Conservation (phyloP, 2,888 invertebrate species). For the Limnephilus marmoratus region DNA sequence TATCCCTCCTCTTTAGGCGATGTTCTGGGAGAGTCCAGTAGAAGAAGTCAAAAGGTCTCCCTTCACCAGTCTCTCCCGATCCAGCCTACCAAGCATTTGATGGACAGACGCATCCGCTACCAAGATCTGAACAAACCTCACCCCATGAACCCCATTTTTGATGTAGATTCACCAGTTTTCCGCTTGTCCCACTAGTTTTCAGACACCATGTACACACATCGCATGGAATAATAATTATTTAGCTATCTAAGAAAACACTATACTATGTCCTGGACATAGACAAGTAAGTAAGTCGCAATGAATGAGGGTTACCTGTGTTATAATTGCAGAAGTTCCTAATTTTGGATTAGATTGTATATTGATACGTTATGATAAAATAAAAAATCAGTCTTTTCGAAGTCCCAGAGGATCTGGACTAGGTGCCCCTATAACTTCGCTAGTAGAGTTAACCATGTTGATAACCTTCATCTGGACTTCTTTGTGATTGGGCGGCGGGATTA, state of each 20-base stretch:
- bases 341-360: background rate
- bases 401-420: slow-evolving; percentile 61
- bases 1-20: too few species aligned
- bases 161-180: too few species aligned
- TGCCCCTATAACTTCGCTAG: slow-evolving; percentile 47
- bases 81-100: too few species aligned
- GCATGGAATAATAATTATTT: background rate
- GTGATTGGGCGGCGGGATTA: background rate
- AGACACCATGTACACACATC: background rate
- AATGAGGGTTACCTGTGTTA: background rate
- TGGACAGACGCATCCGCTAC: too few species aligned
- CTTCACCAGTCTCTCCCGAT: too few species aligned
- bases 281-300: background rate
- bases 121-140: too few species aligned
- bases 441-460: slow-evolving; percentile 57
- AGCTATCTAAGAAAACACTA: background rate
- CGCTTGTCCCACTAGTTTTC: background rate
- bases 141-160: too few species aligned
- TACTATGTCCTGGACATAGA: too few species aligned
- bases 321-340: background rate
- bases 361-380: background rate
- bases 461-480: slow-evolving; percentile 61
- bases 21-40: too few species aligned
- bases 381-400: slow-evolving; percentile 56
- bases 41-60: too few species aligned